Evolutionary conservation across 2,113 vertebrate genomes (phyloP).

Genomic region (Aptenodytes forsteri): DNA sequence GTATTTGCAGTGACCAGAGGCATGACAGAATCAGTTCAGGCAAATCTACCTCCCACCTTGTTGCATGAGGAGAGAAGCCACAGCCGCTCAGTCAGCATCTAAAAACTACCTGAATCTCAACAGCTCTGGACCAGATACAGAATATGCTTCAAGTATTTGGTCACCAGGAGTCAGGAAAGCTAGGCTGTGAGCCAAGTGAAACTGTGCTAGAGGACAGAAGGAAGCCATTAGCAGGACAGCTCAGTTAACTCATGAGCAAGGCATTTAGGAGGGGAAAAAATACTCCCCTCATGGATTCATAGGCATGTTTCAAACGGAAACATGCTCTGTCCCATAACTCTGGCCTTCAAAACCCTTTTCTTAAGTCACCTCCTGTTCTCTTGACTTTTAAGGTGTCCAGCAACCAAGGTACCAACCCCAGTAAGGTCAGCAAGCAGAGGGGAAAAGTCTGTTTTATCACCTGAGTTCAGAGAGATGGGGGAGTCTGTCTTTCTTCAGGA

Average conservation of each 20-base stretch:
- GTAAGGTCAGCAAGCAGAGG: not conserved
- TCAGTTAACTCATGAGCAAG: not conserved
- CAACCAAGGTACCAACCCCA: not conserved
- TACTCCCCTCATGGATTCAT: not conserved
- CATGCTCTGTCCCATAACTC: not conserved
- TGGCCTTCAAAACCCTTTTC: not conserved
- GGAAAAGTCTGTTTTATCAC: not conserved
- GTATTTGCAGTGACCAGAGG: not conserved
- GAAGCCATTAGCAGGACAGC: slow-evolving; percentile 35
- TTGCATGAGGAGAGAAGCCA: not conserved
- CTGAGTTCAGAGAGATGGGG: not conserved
- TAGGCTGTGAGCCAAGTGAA: slow-evolving; percentile 37
- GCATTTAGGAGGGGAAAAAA: not conserved
- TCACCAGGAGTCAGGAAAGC: slow-evolving; percentile 9
- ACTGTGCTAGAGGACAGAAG: slow-evolving; percentile 50
- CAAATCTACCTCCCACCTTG: not conserved
- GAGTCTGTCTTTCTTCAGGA: not conserved
- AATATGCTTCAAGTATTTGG: not conserved
- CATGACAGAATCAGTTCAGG: not conserved
- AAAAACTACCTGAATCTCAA: not conserved
- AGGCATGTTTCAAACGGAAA: not conserved
- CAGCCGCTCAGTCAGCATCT: not conserved
- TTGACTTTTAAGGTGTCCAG: not conserved
- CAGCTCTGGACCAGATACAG: not conserved
- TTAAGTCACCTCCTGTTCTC: not conserved